Conservation (phyloP, 2,113 vertebrate species). For the Clarias gariepinus region DNA sequence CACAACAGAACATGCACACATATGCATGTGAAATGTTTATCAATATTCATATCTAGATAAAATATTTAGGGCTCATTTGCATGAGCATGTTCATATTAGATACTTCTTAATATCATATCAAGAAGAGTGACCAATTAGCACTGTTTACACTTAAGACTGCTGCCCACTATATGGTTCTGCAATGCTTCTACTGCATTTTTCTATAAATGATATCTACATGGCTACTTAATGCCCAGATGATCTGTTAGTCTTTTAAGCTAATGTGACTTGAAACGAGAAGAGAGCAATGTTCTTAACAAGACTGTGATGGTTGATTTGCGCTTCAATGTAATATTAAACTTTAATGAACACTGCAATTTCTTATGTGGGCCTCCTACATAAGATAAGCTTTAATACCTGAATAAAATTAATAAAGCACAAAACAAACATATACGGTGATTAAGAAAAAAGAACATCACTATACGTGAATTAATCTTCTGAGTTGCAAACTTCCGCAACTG, state of each 20-base stretch:
- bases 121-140: neutral
- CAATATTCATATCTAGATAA: neutral
- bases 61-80: neutral
- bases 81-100: neutral
- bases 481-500: neutral
- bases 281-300: neutral
- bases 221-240: constrained; percentile 2
- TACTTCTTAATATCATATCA: neutral
- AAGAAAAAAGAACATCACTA: neutral
- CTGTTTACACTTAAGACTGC: constrained; percentile 15
- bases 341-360: constrained; percentile 29
- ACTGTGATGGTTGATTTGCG: constrained; percentile 3
- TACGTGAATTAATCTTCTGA: neutral
- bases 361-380: neutral
- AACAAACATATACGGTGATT: neutral
- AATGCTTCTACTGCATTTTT: neutral
- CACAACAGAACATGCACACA: neutral
- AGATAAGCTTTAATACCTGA: constrained; percentile 15
- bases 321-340: constrained; percentile 33
- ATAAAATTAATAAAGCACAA: constrained; percentile 17
- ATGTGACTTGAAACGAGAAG: constrained; percentile 28
- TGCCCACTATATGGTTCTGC: neutral
- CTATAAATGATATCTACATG: neutral
- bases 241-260: constrained; percentile 5
- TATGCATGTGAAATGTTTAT: neutral